Evolutionary conservation across 2,113 vertebrate species (phyloP).

Genomic region (Kobus ellipsiprymnus): DNA sequence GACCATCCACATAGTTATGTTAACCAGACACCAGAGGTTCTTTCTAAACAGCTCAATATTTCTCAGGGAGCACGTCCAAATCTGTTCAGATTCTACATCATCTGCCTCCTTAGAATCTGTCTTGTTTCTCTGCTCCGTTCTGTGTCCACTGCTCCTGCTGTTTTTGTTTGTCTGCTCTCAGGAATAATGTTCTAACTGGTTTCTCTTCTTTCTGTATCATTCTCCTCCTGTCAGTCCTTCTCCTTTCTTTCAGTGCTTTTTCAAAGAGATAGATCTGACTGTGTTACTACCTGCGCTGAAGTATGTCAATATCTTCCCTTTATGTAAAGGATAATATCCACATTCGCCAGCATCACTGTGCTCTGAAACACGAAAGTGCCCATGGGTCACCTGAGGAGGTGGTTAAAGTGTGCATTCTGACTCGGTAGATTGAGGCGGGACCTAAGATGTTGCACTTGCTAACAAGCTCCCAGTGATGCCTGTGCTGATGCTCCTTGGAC

Average conservation of each 20-base stretch:
- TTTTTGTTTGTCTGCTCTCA: background rate
- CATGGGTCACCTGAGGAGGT: background rate
- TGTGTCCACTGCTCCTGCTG: background rate
- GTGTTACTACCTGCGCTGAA: background rate
- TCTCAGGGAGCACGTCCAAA: background rate
- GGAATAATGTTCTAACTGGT: background rate
- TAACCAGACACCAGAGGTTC: background rate
- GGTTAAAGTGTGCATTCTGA: background rate
- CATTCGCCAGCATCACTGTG: background rate
- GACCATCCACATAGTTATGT: too few relatives aligned
- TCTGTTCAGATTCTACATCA: background rate
- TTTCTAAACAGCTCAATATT: background rate
- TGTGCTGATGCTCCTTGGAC: background rate
- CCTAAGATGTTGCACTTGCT: background rate
- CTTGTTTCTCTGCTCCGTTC: background rate
- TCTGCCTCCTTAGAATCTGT: background rate
- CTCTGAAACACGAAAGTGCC: background rate
- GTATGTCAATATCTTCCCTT: background rate
- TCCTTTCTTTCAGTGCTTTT: background rate
- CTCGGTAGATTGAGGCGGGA: accelerated
- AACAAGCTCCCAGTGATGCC: accelerated
- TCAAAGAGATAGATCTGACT: background rate
- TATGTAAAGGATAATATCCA: background rate
- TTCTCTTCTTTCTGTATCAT: background rate
- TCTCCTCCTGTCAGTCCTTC: background rate